Evolutionary conservation across 2,888 invertebrate genomes (phyloP), one percentile per base, ranked within the genome.

Genomic region (Epiblema foenella): DNA sequence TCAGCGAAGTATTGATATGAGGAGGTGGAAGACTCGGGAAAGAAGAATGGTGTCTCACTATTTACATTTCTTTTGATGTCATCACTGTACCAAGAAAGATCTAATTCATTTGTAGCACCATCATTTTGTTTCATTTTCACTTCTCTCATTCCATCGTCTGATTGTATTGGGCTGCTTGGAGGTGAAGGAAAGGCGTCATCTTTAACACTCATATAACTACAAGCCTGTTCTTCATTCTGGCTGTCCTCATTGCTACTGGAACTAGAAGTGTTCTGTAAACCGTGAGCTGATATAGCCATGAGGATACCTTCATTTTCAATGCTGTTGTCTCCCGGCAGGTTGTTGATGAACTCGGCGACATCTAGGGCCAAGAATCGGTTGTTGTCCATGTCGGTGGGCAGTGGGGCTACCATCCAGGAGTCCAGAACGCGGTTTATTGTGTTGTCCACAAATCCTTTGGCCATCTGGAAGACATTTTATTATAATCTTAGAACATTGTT

Each of bases 251-350:
- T 77, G 76, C 79, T 78, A 81, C 83, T 83, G 24, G 86, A 80
- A 70, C 74, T 82, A 12, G 84, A 82, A 58, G 87, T 86, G 75
- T 89, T 92, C 76, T 95, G 95, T 70, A 96, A 85, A 0, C 96
- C 96, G 81, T 96, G 95, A 65, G 95, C 95, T 68, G 95, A 95
- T 78, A 96, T 96, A 4, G 96, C 96, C 96, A 96, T 96, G 39
- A 95, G 87, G 68, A 96, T 96, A 0, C 96, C 96, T 82, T 95
- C 95, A 80, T 96, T 95, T 87, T 96, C 96, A 80, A 96, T 93
- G 72, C 94, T 94, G 42, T 95, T 94, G 74, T 94, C 94, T 56
- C 90, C 93, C 10, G 94, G 93, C 49, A 93, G 84, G 75, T 94
- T 93, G 76, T 95, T 94, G 17, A 94, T 90, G 72, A 94, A 93